Evolutionary conservation across 2,888 invertebrate genomes (phyloP).

Genomic region (Cantharis rustica): DNA sequence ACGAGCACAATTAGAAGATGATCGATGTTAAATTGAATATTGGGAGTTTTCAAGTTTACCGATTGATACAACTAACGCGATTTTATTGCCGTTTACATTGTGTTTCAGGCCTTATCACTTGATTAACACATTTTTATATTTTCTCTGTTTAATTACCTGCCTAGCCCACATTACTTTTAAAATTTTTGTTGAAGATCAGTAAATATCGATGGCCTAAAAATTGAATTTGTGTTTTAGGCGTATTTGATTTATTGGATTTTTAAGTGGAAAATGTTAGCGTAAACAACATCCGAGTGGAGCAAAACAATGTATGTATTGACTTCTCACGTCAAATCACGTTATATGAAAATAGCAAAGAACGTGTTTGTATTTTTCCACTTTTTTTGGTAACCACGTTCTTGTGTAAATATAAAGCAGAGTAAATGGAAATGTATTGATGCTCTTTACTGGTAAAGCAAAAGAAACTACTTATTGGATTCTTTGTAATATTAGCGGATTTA

Average conservation of each 20-base stretch:
- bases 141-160: neutral
- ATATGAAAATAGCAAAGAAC: neutral
- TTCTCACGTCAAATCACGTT: neutral
- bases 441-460: neutral
- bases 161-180: neutral
- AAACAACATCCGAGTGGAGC: neutral
- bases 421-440: neutral
- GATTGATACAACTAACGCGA: neutral
- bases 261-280: neutral
- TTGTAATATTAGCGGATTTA: neutral
- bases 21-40: neutral
- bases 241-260: neutral
- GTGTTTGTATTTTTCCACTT: neutral
- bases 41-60: neutral
- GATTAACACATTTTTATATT: neutral
- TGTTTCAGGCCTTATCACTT: neutral
- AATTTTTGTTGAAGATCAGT: neutral
- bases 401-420: neutral
- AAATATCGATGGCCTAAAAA: neutral
- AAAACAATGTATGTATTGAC: neutral
- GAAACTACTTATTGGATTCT: neutral
- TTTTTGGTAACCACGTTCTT: neutral
- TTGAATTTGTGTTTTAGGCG: neutral
- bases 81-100: neutral
- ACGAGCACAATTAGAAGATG: neutral